Evolutionary conservation across 1,140 invertebrate species (phyloP), one percentile per base, ranked within the genome.

Genomic region (Ceratina australensis): DNA sequence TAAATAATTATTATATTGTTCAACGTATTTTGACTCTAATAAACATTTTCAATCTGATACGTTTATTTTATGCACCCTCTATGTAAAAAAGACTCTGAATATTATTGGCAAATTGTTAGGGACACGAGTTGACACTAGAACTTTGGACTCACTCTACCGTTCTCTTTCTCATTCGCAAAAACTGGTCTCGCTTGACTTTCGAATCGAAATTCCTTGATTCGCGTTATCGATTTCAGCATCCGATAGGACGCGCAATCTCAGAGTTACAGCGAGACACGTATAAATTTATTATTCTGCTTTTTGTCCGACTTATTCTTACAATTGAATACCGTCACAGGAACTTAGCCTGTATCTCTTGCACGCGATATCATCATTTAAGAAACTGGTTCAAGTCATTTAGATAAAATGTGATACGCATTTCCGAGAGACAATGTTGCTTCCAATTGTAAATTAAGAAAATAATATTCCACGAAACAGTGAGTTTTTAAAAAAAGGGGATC

Each of bases 171-270:
- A 13, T 33, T 54, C 22, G 54, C 33, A 83, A 80, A 71, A 84
- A 84, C 82, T 84, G 69, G 83, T 72, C 68, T 50, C 56, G 7
- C 78, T 83, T 73, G 82, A 80, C 72, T 83, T 84, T 84, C 73
- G 80, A 84, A 83, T 83, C 56, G 26, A 33, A 22, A 73, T 59
- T 61, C 76, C 50, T 56, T 63, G 56, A 71, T 74, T 47, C 60
- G 52, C 5, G 57, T 81, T 68, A 81, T 82, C 74, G 64, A 67
- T 72, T 78, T 61, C 61, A 42, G 7, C 50, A 18, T 15, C n/a
- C 50, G 26, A 60, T 13, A 13, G 16, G 16, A 33, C 64, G 54
- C 13, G 24, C 15, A 42, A 42, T 10, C 8, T 42, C 33, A 42
- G 33, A 42, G 10, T 42, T 42, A n/a, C n/a, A n/a, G n/a, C n/a